A percentile compares a stretch with the other conserved stretches of the same genome.
phyloP scores from a whole-genome alignment of 2,797 vertebrate genomes.

The Eulemur rubriventer region DNA sequence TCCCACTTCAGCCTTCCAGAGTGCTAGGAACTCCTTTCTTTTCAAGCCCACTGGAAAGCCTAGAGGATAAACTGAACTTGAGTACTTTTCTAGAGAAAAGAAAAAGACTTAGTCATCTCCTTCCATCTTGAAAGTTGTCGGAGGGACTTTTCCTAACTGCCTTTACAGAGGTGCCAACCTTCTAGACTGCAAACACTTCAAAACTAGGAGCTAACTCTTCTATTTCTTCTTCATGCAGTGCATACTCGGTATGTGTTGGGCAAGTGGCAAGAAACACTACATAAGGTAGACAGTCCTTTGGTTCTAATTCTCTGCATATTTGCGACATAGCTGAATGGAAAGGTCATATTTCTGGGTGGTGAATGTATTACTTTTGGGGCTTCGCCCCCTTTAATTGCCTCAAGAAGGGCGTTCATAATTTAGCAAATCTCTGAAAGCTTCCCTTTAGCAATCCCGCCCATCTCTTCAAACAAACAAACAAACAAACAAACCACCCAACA shows the following conservation, averaged over 20 bases:
- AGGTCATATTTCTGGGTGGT: constrained; percentile 46
- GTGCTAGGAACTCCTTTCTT: not conserved
- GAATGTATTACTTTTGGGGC: not conserved
- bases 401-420: not conserved
- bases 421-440: constrained; percentile 7
- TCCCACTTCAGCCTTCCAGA: not conserved
- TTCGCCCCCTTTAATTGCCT: not conserved
- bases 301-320: constrained; percentile 62
- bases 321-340: constrained; percentile 10
- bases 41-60: not conserved
- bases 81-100: not conserved
- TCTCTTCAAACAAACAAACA: not conserved
- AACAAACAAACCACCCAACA: not conserved
- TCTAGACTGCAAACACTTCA: constrained; percentile 55
- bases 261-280: not conserved
- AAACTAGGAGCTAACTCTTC: not conserved
- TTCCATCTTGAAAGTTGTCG: not conserved
- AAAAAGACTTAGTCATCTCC: not conserved
- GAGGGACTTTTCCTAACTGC: not conserved
- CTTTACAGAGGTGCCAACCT: constrained; percentile 35
- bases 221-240: not conserved
- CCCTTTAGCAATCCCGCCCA: not conserved
- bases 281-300: not conserved
- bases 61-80: not conserved
- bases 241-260: not conserved